Percentiles rank a stretch among this genome's conserved stretches.
phyloP scores from a whole-genome alignment of 2,113 vertebrate genomes.

The Chlamydotis undulata region DNA sequence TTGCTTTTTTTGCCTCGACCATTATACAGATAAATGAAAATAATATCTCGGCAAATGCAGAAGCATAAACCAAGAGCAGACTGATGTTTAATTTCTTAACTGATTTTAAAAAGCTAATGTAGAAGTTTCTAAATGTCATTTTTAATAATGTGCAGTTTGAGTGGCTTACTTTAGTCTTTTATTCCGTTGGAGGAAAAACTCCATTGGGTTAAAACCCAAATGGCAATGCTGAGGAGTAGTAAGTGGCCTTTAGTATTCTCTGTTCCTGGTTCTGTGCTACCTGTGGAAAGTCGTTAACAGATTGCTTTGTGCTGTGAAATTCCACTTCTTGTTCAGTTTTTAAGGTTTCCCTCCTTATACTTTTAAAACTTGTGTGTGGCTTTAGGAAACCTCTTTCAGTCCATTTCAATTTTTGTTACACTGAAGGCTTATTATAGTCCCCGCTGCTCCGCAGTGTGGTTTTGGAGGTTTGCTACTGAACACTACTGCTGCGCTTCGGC shows the following conservation, averaged over 20 bases:
- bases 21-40: not conserved
- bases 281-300: accelerated
- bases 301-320: not conserved
- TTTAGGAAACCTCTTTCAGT: not conserved
- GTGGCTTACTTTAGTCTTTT: not conserved
- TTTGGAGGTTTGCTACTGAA: not conserved
- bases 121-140: not conserved
- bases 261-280: not conserved
- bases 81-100: not conserved
- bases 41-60: not conserved
- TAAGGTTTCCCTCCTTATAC: not conserved
- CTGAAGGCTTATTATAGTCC: not conserved
- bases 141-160: not conserved
- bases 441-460: not conserved
- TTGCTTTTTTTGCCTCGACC: not conserved
- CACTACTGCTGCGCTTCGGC: not conserved
- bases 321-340: not conserved
- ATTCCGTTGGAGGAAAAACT: not conserved
- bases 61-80: not conserved
- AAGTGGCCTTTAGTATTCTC: not conserved
- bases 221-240: not conserved
- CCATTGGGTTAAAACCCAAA: not conserved
- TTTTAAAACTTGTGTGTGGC: not conserved
- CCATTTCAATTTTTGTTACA: not conserved
- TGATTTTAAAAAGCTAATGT: not conserved